Conservation (phyloP, 2,888 invertebrate species). For the Scaptodrosophila latifasciaeformis region DNA sequence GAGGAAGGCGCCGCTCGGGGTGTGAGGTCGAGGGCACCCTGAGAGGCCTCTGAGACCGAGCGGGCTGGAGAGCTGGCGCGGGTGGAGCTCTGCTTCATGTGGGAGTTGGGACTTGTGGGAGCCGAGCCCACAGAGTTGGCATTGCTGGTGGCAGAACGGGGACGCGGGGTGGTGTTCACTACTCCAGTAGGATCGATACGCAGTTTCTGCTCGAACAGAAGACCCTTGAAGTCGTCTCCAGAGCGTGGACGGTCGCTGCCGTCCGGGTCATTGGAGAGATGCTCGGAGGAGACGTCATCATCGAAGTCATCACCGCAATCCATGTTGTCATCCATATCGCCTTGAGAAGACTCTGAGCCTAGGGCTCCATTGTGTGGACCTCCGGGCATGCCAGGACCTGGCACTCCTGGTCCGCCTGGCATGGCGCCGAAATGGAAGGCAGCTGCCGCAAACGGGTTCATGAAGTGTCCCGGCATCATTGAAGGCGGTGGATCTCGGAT, state of each 20-base stretch:
- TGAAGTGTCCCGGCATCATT: slow-evolving; percentile 74
- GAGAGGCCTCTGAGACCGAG: slow-evolving; percentile 74
- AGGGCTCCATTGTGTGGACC: slow-evolving; percentile 68
- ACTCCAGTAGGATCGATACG: slow-evolving; percentile 70
- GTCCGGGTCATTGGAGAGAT: slow-evolving; percentile 70
- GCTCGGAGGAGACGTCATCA: slow-evolving; percentile 73
- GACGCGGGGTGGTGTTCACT: slow-evolving; percentile 60
- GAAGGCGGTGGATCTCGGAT: slow-evolving; percentile 85
- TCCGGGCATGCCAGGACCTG: slow-evolving; percentile 30
- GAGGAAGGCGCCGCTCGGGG: slow-evolving; percentile 74
- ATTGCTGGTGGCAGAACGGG: slow-evolving; percentile 61
- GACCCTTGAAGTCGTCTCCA: slow-evolving; percentile 72
- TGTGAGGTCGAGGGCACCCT: slow-evolving; percentile 79
- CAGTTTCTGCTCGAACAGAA: slow-evolving; percentile 73
- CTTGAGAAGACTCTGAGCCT: slow-evolving; percentile 74
- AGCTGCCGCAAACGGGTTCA: slow-evolving; percentile 74
- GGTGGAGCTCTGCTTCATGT: slow-evolving; percentile 45
- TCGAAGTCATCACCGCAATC: slow-evolving; percentile 74
- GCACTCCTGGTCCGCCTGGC: slow-evolving; percentile 55
- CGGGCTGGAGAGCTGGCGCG: slow-evolving; percentile 70
- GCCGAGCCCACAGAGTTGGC: slow-evolving; percentile 67
- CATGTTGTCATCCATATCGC: slow-evolving; percentile 74
- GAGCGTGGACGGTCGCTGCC: slow-evolving; percentile 69
- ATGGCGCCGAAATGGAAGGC: slow-evolving; percentile 73
- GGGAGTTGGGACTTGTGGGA: slow-evolving; percentile 66